Conservation (phyloP, 1,140 invertebrate genomes). For the Drosophila mauritiana region DNA sequence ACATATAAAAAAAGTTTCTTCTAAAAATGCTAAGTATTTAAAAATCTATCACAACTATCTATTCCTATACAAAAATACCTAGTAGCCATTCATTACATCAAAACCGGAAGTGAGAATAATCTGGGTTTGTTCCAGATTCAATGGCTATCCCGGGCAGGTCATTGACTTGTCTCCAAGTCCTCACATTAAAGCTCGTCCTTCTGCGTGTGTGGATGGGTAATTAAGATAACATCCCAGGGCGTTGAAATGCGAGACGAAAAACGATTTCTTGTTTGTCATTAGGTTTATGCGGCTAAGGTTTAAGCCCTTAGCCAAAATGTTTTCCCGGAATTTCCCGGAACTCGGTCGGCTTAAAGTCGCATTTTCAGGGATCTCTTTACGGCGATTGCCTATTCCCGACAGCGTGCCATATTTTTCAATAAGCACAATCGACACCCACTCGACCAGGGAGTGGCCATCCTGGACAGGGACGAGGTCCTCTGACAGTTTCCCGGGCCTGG, state of each 20-base stretch:
- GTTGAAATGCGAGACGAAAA: constrained; percentile 64
- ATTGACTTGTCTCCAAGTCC: constrained; percentile 55
- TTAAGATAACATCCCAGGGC: constrained; percentile 72
- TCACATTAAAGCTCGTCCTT: not conserved
- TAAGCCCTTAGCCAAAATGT: constrained; percentile 13
- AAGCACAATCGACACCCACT: constrained; percentile 64
- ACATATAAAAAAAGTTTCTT: too few relatives aligned
- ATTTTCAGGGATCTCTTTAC: constrained; percentile 2
- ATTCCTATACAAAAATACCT: too few relatives aligned
- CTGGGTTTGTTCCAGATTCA: constrained; percentile 42
- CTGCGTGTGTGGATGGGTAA: constrained; percentile 54
- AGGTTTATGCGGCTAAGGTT: constrained; percentile 25
- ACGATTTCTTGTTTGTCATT: constrained; percentile 36
- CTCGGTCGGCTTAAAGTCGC: constrained; percentile 23
- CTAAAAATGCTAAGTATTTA: too few relatives aligned
- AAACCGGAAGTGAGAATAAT: constrained; percentile 30
- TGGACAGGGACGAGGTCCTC: not conserved
- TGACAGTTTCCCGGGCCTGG: constrained; percentile 19
- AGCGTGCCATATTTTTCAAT: constrained; percentile 66
- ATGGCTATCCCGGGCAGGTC: constrained; percentile 39
- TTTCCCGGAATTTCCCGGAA: constrained; percentile 14
- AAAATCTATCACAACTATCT: too few relatives aligned
- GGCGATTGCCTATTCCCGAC: constrained; percentile 24
- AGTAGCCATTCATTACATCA: not conserved
- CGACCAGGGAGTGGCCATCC: constrained; percentile 4